Evolutionary conservation across 2,888 invertebrate species (phyloP).

Genomic region (Cantharis lateralis): DNA sequence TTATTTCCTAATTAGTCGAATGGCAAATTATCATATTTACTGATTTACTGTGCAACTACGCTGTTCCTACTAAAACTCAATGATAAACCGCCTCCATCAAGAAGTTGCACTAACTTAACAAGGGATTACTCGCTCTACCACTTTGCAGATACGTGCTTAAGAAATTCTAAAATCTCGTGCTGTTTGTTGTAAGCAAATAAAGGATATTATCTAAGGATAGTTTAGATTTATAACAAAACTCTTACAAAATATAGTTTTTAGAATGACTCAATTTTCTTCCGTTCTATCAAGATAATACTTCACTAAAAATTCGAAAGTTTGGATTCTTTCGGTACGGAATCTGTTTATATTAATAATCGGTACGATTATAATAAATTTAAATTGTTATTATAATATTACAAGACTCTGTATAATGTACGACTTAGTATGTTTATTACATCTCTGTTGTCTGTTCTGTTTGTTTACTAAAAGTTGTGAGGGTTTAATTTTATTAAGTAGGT

Average conservation of each 20-base stretch:
- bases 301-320: not conserved
- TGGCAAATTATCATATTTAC: constrained; percentile 4
- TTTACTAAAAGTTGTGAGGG: not conserved
- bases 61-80: constrained; percentile 2
- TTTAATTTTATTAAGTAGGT: not conserved
- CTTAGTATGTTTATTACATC: not conserved
- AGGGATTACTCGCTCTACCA: constrained; percentile 8
- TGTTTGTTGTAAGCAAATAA: constrained; percentile 8
- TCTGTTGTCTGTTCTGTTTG: not conserved
- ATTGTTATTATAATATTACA: not conserved
- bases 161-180: constrained; percentile 11
- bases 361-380: not conserved
- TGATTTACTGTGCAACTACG: constrained; percentile 9
- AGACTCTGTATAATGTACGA: not conserved
- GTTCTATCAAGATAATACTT: not conserved
- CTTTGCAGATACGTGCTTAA: constrained; percentile 8
- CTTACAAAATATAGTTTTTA: not conserved
- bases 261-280: not conserved
- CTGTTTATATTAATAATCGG: not conserved
- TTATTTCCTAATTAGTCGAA: constrained; percentile 36
- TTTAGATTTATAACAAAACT: not conserved
- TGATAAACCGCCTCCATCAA: constrained; percentile 11
- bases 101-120: constrained; percentile 8
- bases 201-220: not conserved
- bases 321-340: not conserved